A percentile compares a stretch with the other conserved stretches of the same genome.
Evolutionary conservation across 1,140 invertebrate species (phyloP).

Genomic region (Stegodyphus dumicola): DNA sequence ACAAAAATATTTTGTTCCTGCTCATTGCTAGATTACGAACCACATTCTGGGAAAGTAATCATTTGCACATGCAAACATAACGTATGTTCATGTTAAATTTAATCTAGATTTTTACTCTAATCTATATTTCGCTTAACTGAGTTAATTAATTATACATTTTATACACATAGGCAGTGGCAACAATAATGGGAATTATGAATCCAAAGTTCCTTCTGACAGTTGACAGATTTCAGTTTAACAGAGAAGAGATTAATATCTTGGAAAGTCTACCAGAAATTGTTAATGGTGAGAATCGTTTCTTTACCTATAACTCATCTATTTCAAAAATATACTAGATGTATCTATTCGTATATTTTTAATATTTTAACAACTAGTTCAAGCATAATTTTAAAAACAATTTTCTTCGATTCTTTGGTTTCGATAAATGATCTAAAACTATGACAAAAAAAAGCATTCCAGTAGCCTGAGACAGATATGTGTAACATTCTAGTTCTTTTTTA

Average conservation of each 20-base stretch:
- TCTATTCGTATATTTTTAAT: background rate
- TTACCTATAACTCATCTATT: background rate
- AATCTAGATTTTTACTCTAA: too few relatives aligned
- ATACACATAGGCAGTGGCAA: conserved; percentile 21
- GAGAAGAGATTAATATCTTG: conserved; percentile 17
- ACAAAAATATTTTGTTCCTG: too few relatives aligned
- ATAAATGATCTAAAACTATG: background rate
- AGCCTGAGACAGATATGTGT: too few relatives aligned
- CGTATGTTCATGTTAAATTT: too few relatives aligned
- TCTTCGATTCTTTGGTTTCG: background rate
- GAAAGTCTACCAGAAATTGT: conserved; percentile 51
- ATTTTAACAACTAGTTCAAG: background rate
- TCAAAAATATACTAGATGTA: background rate
- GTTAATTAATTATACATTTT: too few relatives aligned
- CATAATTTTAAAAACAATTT: background rate
- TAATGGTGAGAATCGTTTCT: background rate
- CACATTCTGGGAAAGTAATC: too few relatives aligned
- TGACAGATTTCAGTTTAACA: conserved; percentile 46
- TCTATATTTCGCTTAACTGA: too few relatives aligned
- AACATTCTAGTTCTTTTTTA: too few relatives aligned
- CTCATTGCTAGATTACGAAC: too few relatives aligned
- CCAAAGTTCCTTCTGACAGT: conserved; percentile 51
- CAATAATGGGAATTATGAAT: conserved; percentile 52
- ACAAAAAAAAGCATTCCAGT: too few relatives aligned
- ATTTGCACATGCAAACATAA: too few relatives aligned